Conservation (phyloP, 2,888 invertebrate species). For the Ormyrus nitidulus region DNA sequence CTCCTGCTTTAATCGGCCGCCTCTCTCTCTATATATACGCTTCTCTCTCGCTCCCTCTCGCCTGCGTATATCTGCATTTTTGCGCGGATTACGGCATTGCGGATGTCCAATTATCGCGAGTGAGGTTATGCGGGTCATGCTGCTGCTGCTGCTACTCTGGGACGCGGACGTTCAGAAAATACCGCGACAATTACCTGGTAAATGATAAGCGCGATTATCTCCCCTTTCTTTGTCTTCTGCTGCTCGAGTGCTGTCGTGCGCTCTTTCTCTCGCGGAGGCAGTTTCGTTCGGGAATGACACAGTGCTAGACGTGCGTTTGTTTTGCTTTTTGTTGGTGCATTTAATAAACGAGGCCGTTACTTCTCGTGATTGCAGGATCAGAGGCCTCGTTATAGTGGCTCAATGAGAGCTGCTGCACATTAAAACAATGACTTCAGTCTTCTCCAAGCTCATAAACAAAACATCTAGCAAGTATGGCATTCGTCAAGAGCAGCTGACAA, state of each 20-base stretch:
- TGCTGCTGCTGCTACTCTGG: background rate
- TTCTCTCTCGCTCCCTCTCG: background rate
- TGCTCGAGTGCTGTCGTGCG: constrained; percentile 1
- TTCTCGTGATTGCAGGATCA: background rate
- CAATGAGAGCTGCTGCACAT: constrained; percentile 13
- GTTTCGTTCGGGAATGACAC: background rate
- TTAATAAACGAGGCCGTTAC: background rate
- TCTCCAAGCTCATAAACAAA: constrained; percentile 82
- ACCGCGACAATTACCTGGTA: constrained; percentile 24
- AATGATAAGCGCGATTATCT: background rate
- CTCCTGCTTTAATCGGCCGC: background rate
- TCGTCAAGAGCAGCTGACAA: constrained; percentile 79
- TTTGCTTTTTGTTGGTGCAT: background rate
- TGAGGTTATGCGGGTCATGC: constrained; percentile 50
- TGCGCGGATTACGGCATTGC: constrained; percentile 52
- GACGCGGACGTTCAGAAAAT: constrained; percentile 14
- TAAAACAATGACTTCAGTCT: constrained; percentile 78
- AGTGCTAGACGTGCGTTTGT: background rate
- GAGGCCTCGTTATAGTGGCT: constrained; percentile 13
- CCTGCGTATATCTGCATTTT: constrained; percentile 12
- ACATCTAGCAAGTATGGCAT: constrained; percentile 79
- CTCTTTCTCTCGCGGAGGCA: background rate
- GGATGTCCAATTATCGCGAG: constrained; percentile 48
- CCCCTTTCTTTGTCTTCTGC: background rate
- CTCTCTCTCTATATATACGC: background rate